Evolutionary conservation across 2,888 invertebrate species (phyloP), one percentile per base, ranked within the genome.

Genomic region (Cyaniris semiargus): DNA sequence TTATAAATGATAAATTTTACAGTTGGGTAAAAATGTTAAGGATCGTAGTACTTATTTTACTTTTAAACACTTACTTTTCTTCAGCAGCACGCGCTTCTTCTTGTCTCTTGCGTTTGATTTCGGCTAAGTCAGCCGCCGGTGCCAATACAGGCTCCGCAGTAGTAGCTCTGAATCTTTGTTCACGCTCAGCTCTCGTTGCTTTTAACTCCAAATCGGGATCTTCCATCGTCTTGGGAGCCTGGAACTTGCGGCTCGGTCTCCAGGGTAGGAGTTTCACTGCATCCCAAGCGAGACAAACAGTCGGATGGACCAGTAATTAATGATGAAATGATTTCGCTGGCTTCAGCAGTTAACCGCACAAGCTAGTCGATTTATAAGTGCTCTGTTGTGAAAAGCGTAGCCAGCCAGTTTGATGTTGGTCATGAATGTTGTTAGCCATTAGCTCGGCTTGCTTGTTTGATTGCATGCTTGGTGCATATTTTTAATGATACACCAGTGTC

Each of bases 231-330:
- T 93, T 89, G 78, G 94, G 95, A 79, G 93, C 93, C 87, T 95
- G 95, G 91, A 96, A 96, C 88, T 95, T 96, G 87, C 96, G 95
- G 86, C 96, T 95, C 84, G 96, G 95, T 85, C 96, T 95, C 88
- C 95, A 94, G 82, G 96, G 95, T 81, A 96, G 95, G 93, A 96
- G 94, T 85, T 95, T 95, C 82, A 95, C 94, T 95, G 94, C 89
- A 90, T 89, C 91, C 86, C 88, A 90, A 66, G 90, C 90, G 72
- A 60, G 72, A 88, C 74, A 86, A 88, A 81, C 75, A 81, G 83
- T 83, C 84, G 85, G 79, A 83, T 85, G 83, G 86, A 81, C 79
- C 81, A 85, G 85, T 83, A 86, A 87, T 87, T 88, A 89, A 86
- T 83, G 85, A 82, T 84, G 86, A 86, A 88, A 88, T 84, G 84